Evolutionary conservation across 2,797 vertebrate species (phyloP).

Genomic region (Denticeps clupeoides): DNA sequence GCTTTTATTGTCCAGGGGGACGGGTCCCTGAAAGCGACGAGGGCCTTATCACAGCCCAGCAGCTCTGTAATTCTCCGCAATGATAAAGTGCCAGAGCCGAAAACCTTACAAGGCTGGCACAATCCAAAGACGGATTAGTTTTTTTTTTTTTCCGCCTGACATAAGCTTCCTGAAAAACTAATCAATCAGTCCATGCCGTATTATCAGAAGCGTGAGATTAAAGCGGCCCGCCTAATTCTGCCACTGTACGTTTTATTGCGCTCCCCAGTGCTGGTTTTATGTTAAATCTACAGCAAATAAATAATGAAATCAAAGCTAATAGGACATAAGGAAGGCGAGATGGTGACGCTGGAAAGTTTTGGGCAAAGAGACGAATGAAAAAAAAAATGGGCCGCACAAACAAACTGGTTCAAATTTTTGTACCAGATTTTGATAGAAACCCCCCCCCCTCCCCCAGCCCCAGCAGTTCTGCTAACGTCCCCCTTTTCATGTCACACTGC

Average conservation of each 20-base stretch:
- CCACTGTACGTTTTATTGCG: conserved; percentile 75
- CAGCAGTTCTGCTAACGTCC: no score
- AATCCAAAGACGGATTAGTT: conserved; percentile 89
- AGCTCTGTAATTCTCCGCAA: conserved; percentile 82
- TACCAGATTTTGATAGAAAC: no score
- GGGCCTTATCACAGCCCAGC: conserved; percentile 87
- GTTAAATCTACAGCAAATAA: conserved; percentile 58
- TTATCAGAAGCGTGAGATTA: conserved; percentile 79
- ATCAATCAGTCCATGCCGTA: conserved; percentile 85
- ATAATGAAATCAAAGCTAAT: conserved; percentile 56
- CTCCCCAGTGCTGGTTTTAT: conserved; percentile 54
- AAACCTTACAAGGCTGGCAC: conserved; percentile 85
- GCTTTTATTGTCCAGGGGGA: conserved; percentile 70
- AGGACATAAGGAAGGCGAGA: conserved; percentile 42
- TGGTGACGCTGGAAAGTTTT: no score
- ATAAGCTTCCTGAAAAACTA: conserved; percentile 91
- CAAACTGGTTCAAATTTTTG: no score
- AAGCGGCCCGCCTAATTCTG: conserved; percentile 74
- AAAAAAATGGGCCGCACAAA: conserved; percentile 40
- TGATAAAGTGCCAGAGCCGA: conserved; percentile 80
- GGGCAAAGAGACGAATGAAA: no score
- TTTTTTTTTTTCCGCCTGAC: conserved; percentile 74
- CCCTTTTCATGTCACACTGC: no score
- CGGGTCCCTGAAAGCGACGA: conserved; percentile 63
- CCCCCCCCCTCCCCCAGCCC: no score